Base-by-base conservation (phyloP, 1,140 invertebrate species). In the Microplitis mediator region DNA sequence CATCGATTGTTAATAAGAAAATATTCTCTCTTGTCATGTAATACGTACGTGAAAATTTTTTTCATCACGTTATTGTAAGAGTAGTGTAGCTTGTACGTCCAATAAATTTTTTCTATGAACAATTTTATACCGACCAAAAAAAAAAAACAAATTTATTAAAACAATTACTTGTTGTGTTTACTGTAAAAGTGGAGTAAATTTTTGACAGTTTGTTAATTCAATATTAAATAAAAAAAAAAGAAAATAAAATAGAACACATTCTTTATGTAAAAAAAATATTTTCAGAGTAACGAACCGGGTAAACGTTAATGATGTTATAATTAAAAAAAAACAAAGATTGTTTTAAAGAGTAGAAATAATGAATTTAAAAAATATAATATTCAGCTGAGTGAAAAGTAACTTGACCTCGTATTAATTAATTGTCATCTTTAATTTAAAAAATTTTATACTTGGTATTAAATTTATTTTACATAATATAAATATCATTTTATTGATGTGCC, bases 81-180 rank as follows among this genome's bases (percentile, higher is more conserved):
- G 69, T 78, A 78, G 76, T 58, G 4, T 63, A 72, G 79, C 72
- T 77, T 80, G 75, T 78, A 81, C 81, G 80, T 83, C 81, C 81
- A 80, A 71, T 54, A 13, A 36, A 72, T 54, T 74, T 77, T 82
- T 83, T 83, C 23, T 82, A 79, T 83, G 82, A 80, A 45, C 39
- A 77, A 82, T 83, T 83, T 74, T 83, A 81, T 83, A 83, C 81
- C 78, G 79, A 83, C 79, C 72, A 78, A 81, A 81, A 80, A 70
- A 54, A 45, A 45, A 45, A 45, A 39, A n/a, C n/a, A 45, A 45
- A 11, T 6, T 9, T 9, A 45, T 45, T 45, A 11, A 45, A 45
- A 45, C 39, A 45, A 45, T 45, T 3, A 45, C 39, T 45, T 35
- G 36, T 16, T 67, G 35, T 51, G 35, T 63, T 56, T 60, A 50